A percentile compares a stretch with the other conserved stretches of the same genome.
phyloP scores from a whole-genome alignment of 2,888 invertebrate genomes.

The Nipponacmea schrenckii region DNA sequence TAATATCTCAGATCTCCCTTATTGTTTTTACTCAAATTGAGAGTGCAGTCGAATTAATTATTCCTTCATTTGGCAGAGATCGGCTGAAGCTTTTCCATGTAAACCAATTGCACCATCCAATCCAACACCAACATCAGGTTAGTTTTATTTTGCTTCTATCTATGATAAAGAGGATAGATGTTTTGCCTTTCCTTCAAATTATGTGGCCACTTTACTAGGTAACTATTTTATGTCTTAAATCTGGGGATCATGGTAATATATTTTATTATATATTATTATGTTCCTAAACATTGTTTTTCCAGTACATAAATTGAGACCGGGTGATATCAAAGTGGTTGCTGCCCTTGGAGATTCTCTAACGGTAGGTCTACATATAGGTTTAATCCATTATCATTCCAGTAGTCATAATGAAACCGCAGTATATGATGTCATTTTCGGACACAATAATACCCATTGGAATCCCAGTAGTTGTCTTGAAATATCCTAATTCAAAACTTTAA shows the following conservation, averaged over 20 bases:
- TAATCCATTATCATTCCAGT: neutral
- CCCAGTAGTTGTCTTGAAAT: neutral
- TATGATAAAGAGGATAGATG: too few relatives aligned
- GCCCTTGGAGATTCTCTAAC: conserved; percentile 21
- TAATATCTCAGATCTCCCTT: too few relatives aligned
- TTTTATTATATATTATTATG: too few relatives aligned
- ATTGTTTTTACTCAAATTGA: too few relatives aligned
- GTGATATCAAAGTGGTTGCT: conserved; percentile 18
- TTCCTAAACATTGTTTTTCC: neutral
- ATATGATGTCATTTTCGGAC: neutral
- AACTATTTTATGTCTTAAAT: too few relatives aligned
- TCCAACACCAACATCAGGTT: neutral
- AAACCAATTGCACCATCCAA: neutral
- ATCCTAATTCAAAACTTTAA: too few relatives aligned
- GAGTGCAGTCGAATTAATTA: too few relatives aligned
- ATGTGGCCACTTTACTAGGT: too few relatives aligned
- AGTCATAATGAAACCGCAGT: neutral
- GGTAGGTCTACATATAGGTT: neutral
- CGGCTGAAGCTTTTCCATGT: neutral
- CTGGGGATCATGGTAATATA: too few relatives aligned
- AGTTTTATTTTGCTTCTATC: neutral
- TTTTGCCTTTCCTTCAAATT: too few relatives aligned
- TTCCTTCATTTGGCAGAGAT: too few relatives aligned
- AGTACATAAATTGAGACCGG: conserved; percentile 17
- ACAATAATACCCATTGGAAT: neutral